Conservation (phyloP, 92 coral and sea anemone species). For the Epizoanthus fatuus region DNA sequence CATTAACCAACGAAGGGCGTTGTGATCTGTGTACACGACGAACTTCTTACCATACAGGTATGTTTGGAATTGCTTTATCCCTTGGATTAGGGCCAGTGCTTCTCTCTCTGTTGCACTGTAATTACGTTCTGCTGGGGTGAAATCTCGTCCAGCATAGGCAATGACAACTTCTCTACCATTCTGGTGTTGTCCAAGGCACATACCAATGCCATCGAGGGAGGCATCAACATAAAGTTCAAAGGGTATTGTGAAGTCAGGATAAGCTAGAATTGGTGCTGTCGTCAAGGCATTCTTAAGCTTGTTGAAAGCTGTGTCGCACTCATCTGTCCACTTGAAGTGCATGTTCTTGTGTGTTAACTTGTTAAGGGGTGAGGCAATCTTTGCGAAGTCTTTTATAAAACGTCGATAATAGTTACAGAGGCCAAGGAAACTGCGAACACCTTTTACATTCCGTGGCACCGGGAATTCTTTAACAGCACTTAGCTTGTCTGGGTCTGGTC, state of each 20-base stretch:
- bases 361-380: conserved; percentile 19
- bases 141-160: conserved; percentile 64
- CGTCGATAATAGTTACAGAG: conserved; percentile 16
- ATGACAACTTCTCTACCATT: conserved; percentile 49
- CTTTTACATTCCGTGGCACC: too few species aligned
- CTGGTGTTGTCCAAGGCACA: conserved; percentile 52
- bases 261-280: conserved; percentile 25
- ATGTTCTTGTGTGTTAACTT: background rate
- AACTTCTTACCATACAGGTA: conserved; percentile 50
- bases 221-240: conserved; percentile 65
- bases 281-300: background rate
- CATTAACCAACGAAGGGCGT: conserved; percentile 59
- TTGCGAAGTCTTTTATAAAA: conserved; percentile 1
- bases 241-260: conserved; percentile 21
- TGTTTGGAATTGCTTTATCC: conserved; percentile 45
- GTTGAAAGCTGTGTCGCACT: conserved; percentile 11
- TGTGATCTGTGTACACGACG: conserved; percentile 60
- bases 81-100: conserved; percentile 56
- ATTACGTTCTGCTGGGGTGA: conserved; percentile 56
- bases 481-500: background rate
- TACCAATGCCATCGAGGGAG: conserved; percentile 54
- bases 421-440: background rate
- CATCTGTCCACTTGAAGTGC: background rate
- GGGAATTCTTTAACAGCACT: too few species aligned
- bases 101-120: conserved; percentile 64